These are phyloP conservation scores for Chydorus sphaericus DNA, from an alignment of 2,888 invertebrate species.

Conservation along the genomic window DNA sequence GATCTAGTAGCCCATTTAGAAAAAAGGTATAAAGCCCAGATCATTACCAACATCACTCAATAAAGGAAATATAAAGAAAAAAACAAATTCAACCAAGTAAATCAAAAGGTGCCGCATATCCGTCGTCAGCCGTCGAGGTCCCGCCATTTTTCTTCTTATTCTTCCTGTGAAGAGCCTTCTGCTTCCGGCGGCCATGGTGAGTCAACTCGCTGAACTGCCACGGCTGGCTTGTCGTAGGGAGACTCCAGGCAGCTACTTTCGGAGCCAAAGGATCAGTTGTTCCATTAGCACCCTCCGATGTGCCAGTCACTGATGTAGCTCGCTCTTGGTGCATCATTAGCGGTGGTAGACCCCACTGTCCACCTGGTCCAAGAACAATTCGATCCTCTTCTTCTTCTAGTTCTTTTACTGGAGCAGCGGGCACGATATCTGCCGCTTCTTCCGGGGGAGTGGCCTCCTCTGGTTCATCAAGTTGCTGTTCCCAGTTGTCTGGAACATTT, in stretches of 20 bases:
- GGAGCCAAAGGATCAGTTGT: neutral
- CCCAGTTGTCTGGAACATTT: neutral
- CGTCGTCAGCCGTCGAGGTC: too few relatives aligned
- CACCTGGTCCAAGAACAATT: slow-evolving; percentile 6
- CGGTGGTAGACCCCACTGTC: slow-evolving; percentile 2
- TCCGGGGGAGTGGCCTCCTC: neutral
- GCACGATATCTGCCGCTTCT: neutral
- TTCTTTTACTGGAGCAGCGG: neutral
- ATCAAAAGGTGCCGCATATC: too few relatives aligned
- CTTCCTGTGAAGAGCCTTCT: slow-evolving; percentile 3
- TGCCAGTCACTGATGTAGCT: too few relatives aligned
- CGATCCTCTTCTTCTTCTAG: neutral
- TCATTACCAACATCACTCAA: too few relatives aligned
- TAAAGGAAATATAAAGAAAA: too few relatives aligned
- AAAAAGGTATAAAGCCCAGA: too few relatives aligned
- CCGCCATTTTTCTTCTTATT: slow-evolving; percentile 9
- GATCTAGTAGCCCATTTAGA: too few relatives aligned
- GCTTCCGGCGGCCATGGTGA: neutral
- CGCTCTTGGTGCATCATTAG: neutral
- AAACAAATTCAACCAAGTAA: too few relatives aligned
- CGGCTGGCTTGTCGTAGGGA: neutral
- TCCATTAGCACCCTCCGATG: too few relatives aligned
- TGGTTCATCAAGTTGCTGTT: neutral
- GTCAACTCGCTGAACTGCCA: slow-evolving; percentile 8
- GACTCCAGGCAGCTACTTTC: neutral